phyloP scores from a whole-genome alignment of 2,797 vertebrate genomes.

The Sardinella longiceps region DNA sequence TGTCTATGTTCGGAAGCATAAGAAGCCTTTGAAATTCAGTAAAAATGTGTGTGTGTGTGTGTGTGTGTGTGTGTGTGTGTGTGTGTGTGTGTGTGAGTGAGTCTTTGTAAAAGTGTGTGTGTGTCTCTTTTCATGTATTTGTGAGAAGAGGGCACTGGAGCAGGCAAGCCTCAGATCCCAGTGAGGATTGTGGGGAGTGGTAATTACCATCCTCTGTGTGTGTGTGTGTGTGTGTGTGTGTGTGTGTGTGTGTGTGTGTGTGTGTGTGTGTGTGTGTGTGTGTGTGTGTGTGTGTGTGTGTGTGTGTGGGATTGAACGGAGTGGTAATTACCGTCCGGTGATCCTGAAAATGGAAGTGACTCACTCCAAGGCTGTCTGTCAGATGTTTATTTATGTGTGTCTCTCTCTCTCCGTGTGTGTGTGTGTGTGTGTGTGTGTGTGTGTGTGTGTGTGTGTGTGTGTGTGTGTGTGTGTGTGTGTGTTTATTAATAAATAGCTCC shows the following conservation, averaged over 20 bases:
- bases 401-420: background rate
- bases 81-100: background rate
- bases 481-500: background rate
- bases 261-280: background rate
- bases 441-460: slow-evolving; percentile 19
- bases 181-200: background rate
- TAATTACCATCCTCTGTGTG: background rate
- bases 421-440: background rate
- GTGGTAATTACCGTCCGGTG: slow-evolving; percentile 55
- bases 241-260: too few relatives aligned
- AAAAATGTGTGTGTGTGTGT: background rate
- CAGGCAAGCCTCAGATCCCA: too few relatives aligned
- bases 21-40: too few relatives aligned
- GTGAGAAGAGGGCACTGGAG: too few relatives aligned
- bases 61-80: background rate
- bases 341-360: slow-evolving; percentile 54
- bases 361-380: slow-evolving; percentile 31
- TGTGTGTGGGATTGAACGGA: slow-evolving; percentile 31
- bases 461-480: background rate
- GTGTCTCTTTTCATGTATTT: background rate
- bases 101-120: background rate
- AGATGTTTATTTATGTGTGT: background rate
- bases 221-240: too few relatives aligned
- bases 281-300: background rate
- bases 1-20: too few relatives aligned